These are phyloP conservation scores for Catocala sponsa DNA, from an alignment of 2,888 invertebrate species.

Conservation along the genomic window DNA sequence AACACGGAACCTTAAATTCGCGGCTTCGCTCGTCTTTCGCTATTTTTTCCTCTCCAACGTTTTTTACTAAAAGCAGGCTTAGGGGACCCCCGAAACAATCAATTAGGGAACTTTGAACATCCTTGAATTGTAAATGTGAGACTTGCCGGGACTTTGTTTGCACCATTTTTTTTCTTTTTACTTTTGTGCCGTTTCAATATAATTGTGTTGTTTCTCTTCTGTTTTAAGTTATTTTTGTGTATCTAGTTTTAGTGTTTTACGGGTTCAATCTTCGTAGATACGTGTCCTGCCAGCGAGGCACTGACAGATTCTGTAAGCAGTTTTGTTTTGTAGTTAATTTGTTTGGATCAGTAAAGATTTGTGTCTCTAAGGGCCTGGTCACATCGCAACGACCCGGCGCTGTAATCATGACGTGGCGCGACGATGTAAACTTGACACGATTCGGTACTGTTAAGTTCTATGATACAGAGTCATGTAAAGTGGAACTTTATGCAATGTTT, in stretches of 20 bases:
- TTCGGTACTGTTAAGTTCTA: too few species aligned
- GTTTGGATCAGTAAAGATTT: conserved; percentile 8
- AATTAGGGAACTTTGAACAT: conserved; percentile 80
- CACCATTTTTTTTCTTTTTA: conserved; percentile 42
- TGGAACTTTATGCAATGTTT: too few species aligned
- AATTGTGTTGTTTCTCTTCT: conserved; percentile 54
- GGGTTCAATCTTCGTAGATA: not conserved
- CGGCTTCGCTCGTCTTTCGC: conserved; percentile 35
- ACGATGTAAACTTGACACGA: too few species aligned
- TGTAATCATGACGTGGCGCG: too few species aligned
- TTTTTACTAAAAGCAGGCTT: conserved; percentile 72
- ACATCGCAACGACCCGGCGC: too few species aligned
- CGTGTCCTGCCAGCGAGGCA: too few species aligned
- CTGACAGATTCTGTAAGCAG: conserved; percentile 5
- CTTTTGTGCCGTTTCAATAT: conserved; percentile 59
- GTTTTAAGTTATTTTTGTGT: conserved; percentile 36
- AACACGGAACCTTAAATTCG: conserved; percentile 33
- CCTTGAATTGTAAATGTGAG: conserved; percentile 80
- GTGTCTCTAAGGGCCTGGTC: too few species aligned
- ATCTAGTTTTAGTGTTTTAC: conserved; percentile 19
- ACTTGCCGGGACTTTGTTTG: conserved; percentile 59
- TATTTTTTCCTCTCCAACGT: conserved; percentile 46
- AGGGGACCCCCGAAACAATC: conserved; percentile 77
- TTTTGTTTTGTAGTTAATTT: conserved; percentile 1
- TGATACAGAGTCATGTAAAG: too few species aligned